phyloP scores from a whole-genome alignment of 2,888 invertebrate species.

The Nebria brevicollis region DNA sequence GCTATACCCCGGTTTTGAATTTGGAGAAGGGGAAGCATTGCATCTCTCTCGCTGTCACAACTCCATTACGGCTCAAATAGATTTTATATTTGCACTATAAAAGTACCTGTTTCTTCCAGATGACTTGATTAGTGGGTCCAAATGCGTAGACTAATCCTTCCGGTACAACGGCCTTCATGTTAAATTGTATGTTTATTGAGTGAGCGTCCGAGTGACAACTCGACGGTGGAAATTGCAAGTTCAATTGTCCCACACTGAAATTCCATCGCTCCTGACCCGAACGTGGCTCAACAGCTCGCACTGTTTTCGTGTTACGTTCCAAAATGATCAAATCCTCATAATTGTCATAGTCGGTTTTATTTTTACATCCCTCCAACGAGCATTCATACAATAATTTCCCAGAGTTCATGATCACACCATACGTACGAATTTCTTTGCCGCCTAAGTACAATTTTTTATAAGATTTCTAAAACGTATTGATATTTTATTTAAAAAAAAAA shows the following conservation, averaged over 20 bases:
- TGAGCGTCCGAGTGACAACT: slow-evolving; percentile 57
- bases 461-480: too few species aligned
- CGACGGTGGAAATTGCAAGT: slow-evolving; percentile 71
- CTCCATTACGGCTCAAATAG: too few species aligned
- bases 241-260: slow-evolving; percentile 92
- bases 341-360: slow-evolving; percentile 69
- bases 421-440: slow-evolving; percentile 86
- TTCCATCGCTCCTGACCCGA: slow-evolving; percentile 94
- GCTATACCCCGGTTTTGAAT: too few species aligned
- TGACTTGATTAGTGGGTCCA: slow-evolving; percentile 65
- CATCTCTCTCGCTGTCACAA: too few species aligned
- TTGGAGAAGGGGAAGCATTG: too few species aligned
- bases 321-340: slow-evolving; percentile 75
- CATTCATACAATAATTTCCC: slow-evolving; percentile 83
- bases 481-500: not conserved
- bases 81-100: not conserved
- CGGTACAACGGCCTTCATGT: slow-evolving; percentile 74
- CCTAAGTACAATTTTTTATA: slow-evolving; percentile 62
- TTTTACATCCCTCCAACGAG: slow-evolving; percentile 76
- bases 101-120: slow-evolving; percentile 82
- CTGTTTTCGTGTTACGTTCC: slow-evolving; percentile 84
- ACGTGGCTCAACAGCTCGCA: slow-evolving; percentile 88
- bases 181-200: slow-evolving; percentile 61
- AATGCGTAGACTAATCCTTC: slow-evolving; percentile 78
- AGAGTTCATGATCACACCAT: slow-evolving; percentile 82